These are phyloP conservation scores for Geotrypetes seraphini DNA, from an alignment of 2,797 vertebrate genomes.

Conservation along the genomic window DNA sequence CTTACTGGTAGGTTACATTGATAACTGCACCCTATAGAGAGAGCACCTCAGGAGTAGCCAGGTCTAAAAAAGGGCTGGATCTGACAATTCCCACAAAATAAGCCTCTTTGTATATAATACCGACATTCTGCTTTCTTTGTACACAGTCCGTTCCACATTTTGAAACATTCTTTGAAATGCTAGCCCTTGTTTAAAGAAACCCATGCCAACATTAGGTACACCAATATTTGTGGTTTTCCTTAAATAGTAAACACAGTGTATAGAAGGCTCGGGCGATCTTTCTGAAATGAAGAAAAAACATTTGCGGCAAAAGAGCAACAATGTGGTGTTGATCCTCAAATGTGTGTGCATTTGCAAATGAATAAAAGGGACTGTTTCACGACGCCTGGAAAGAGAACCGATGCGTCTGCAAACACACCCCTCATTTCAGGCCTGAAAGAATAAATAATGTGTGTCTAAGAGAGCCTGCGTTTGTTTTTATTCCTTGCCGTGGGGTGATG, in stretches of 20 bases:
- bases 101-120: no score
- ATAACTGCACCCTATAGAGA: no score
- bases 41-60: no score
- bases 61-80: no score
- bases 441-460: conserved; percentile 43
- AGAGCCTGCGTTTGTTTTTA: conserved; percentile 40
- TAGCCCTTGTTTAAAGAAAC: conserved; percentile 28
- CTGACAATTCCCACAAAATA: no score
- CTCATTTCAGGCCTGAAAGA: conserved; percentile 49
- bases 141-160: background rate
- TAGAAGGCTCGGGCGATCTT: conserved; percentile 20
- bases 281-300: conserved; percentile 47
- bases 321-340: conserved; percentile 38
- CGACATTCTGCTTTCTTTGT: no score
- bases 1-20: no score
- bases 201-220: conserved; percentile 22
- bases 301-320: conserved; percentile 49
- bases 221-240: conserved; percentile 22
- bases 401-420: conserved; percentile 40
- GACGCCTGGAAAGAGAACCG: conserved; percentile 49
- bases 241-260: conserved; percentile 34
- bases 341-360: conserved; percentile 47
- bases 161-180: conserved; percentile 21
- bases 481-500: conserved; percentile 36
- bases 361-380: conserved; percentile 54